Conservation (phyloP, 2,888 invertebrate genomes). For the Apoderus coryli region DNA sequence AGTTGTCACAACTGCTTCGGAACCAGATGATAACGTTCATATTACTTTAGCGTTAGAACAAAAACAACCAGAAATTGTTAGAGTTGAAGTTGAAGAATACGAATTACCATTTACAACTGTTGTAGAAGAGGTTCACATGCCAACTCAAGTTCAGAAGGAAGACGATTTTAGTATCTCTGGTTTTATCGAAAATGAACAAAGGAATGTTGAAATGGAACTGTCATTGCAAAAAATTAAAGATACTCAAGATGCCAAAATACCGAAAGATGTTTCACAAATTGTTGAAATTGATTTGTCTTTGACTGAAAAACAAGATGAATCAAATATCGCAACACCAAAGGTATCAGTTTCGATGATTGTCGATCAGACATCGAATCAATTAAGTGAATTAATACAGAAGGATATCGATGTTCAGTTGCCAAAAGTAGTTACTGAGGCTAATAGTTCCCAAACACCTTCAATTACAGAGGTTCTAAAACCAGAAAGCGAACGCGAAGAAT, state of each 20-base stretch:
- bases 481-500: conserved; percentile 27
- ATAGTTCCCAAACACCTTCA: conserved; percentile 15
- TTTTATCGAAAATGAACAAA: conserved; percentile 17
- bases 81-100: too few relatives aligned
- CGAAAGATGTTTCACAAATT: conserved; percentile 24
- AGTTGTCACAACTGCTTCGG: conserved; percentile 14
- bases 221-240: conserved; percentile 4
- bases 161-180: too few relatives aligned
- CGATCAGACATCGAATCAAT: conserved; percentile 21
- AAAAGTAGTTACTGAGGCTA: conserved; percentile 16
- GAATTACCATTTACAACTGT: too few relatives aligned
- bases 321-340: conserved; percentile 28
- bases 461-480: conserved; percentile 22
- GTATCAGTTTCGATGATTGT: conserved; percentile 25
- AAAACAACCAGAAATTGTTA: conserved; percentile 7
- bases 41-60: conserved; percentile 23
- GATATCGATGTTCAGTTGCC: conserved; percentile 28
- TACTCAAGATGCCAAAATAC: conserved; percentile 8
- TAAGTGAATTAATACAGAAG: conserved; percentile 24
- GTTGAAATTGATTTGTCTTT: conserved; percentile 29
- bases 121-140: too few relatives aligned
- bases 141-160: too few relatives aligned
- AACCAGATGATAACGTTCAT: conserved; percentile 28
- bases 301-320: conserved; percentile 32
- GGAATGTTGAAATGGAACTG: conserved; percentile 9